phyloP scores from a whole-genome alignment of 2,797 vertebrate species.

The Sebastes goodei region DNA sequence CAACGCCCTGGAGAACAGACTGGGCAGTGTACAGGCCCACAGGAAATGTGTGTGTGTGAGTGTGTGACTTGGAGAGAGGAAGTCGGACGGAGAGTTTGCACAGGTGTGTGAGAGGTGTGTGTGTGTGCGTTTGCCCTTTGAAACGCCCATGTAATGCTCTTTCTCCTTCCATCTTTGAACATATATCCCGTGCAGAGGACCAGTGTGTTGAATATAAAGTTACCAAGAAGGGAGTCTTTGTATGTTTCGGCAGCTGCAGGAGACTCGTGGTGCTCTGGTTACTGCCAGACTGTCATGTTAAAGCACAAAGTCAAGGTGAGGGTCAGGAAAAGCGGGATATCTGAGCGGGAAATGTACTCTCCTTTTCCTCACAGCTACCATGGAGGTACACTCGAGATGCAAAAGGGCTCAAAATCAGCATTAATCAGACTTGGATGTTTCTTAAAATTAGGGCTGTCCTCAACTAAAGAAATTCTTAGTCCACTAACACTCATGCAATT shows the following conservation, averaged over 20 bases:
- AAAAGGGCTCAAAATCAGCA: background rate
- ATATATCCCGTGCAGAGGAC: constrained; percentile 22
- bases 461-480: too few relatives aligned
- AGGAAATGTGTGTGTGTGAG: constrained; percentile 46
- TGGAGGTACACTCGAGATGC: background rate
- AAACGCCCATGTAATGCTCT: constrained; percentile 26
- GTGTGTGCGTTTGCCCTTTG: constrained; percentile 43
- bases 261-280: constrained; percentile 19
- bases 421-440: background rate
- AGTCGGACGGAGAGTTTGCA: constrained; percentile 68
- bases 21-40: constrained; percentile 59
- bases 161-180: constrained; percentile 50
- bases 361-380: background rate
- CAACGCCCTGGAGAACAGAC: constrained; percentile 75
- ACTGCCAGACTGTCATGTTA: constrained; percentile 15
- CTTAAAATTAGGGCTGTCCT: background rate
- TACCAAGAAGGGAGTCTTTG: constrained; percentile 53
- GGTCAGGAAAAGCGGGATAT: background rate
- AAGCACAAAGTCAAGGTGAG: constrained; percentile 49
- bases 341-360: background rate
- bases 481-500: too few relatives aligned
- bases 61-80: constrained; percentile 37
- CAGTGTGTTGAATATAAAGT: constrained; percentile 40
- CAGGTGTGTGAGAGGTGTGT: constrained; percentile 66
- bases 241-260: constrained; percentile 36